Evolutionary conservation across 2,797 vertebrate species (phyloP), one percentile per base, ranked within the genome.

Genomic region (Zalophus californianus): DNA sequence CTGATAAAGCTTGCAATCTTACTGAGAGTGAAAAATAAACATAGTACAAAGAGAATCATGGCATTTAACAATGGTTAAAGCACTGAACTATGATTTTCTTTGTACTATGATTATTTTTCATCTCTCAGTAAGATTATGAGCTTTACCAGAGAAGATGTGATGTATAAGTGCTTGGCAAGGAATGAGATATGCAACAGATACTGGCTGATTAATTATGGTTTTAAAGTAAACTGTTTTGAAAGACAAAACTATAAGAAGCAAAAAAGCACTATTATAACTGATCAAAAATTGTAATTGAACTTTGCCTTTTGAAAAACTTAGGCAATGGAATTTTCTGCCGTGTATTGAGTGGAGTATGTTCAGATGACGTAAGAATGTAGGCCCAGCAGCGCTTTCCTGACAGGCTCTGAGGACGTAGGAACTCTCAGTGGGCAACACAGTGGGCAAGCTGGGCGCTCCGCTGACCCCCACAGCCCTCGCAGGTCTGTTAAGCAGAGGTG

Each of bases 321-420:
- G 92, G 86, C 66, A 97, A 29, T 93, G 86, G 58, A 27, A 68
- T 52, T 94, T 94, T 68, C 32, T 98, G 83, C 44, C 35, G 9
- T 64, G 18, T 44, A 87, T 4, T 66, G 54, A 73, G 23, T 84
- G 52, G n/a, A 91, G 2, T 44, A 23, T 62, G 79, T 70, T 90
- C 29, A 48, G 64, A 23, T 75, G 70, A 73, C 20, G 12, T 21
- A 64, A 83, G 66, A 92, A 68, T 83, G 27, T 32, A 70, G 23
- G 27, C 23, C n/a, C 48, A 54, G 77, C 25, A 90, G 80, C 80
- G 92, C 32, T 68, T 90, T 89, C 38, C 41, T 86, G 50, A 41
- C 66, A 70, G 70, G 90, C 70, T 11, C 38, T 18, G 50, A 75
- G 44, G 80, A 82, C 66, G n/a, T 1, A 60, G 56, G 64, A 32